Evolutionary conservation across 2,797 vertebrate species (phyloP).

Genomic region (Eutrigla gurnardus): DNA sequence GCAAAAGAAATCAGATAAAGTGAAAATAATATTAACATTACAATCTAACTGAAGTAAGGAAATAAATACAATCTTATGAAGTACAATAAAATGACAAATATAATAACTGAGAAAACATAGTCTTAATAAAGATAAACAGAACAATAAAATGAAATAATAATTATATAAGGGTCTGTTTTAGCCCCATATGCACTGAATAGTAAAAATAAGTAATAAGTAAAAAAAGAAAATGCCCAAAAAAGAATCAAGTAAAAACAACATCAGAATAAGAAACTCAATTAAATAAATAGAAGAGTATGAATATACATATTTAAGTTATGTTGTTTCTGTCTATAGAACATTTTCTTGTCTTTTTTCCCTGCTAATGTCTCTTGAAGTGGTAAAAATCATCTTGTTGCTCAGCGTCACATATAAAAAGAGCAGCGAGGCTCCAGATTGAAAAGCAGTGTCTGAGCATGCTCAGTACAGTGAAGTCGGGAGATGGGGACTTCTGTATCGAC

Average conservation of each 20-base stretch:
- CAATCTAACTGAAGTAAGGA: not conserved
- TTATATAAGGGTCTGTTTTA: no score
- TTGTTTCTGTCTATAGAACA: no score
- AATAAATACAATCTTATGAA: not conserved
- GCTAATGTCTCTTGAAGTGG: no score
- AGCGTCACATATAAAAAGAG: not conserved
- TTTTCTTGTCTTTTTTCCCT: no score
- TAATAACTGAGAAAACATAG: no score
- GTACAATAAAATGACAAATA: no score
- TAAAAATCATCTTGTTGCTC: not conserved
- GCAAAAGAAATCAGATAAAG: not conserved
- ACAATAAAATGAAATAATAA: not conserved
- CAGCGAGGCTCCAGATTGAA: not conserved
- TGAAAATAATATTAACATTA: not conserved
- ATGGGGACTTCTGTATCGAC: no score
- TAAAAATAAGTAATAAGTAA: not conserved
- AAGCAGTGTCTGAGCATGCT: not conserved
- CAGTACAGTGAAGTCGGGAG: not conserved
- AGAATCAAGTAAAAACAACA: no score
- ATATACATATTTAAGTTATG: not conserved
- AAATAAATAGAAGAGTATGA: no score
- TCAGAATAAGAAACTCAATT: no score
- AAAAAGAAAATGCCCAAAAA: no score
- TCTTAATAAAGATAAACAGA: not conserved
- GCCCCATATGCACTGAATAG: no score